These are phyloP conservation scores for Peromyscus californicus DNA, from an alignment of 2,113 vertebrate genomes.

Conservation along the genomic window DNA sequence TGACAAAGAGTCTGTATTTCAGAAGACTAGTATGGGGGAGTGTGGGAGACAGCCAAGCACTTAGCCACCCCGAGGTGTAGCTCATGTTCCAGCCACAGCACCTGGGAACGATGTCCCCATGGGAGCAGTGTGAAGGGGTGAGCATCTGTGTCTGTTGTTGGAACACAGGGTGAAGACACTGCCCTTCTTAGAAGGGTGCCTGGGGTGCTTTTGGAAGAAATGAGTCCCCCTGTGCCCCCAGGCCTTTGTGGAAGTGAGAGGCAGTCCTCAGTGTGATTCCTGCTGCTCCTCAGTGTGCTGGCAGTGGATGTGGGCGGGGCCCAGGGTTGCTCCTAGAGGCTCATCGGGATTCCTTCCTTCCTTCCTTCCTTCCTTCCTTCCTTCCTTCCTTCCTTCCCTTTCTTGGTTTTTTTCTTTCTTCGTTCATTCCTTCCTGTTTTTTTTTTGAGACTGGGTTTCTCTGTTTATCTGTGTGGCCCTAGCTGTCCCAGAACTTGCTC, in stretches of 20 bases:
- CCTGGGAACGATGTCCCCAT: accelerated
- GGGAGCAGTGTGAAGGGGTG: too few relatives aligned
- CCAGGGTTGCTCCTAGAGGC: background rate
- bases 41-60: background rate
- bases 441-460: too few relatives aligned
- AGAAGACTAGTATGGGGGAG: background rate
- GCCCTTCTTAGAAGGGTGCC: background rate
- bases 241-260: background rate
- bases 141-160: background rate
- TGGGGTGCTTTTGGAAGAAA: background rate
- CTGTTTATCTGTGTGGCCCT: too few relatives aligned
- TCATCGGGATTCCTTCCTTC: background rate
- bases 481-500: too few relatives aligned
- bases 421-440: too few relatives aligned
- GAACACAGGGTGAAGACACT: background rate
- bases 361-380: background rate
- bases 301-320: background rate
- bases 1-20: background rate
- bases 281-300: background rate
- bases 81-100: background rate
- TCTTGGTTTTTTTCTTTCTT: too few relatives aligned
- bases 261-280: background rate
- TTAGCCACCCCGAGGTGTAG: background rate
- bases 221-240: too few relatives aligned
- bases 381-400: too few relatives aligned